Conservation (phyloP, 2,113 vertebrate genomes). For the Crypturellus undulatus region DNA sequence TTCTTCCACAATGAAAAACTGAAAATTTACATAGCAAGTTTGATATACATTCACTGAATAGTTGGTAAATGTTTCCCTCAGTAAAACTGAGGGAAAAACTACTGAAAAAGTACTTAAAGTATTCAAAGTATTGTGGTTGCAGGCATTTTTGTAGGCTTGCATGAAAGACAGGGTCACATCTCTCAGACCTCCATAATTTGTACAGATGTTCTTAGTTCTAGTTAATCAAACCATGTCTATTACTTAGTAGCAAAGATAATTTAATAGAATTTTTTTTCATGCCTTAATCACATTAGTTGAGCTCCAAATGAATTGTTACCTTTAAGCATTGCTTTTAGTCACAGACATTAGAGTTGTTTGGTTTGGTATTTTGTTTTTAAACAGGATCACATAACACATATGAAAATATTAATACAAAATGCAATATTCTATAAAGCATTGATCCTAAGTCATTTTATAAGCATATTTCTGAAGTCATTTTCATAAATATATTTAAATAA, state of each 20-base stretch:
- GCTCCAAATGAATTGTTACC: constrained; percentile 49
- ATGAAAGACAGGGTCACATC: constrained; percentile 5
- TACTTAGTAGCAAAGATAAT: constrained; percentile 49
- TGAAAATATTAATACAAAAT: neutral
- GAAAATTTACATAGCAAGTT: neutral
- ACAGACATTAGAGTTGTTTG: neutral
- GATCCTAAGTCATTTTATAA: neutral
- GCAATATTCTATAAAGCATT: neutral
- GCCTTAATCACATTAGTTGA: constrained; percentile 54
- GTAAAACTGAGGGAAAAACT: too few relatives aligned
- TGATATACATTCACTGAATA: neutral
- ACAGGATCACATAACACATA: neutral
- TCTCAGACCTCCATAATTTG: constrained; percentile 21
- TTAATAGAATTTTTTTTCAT: constrained; percentile 59
- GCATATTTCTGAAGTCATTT: neutral
- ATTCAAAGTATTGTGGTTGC: constrained; percentile 37
- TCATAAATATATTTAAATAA: neutral
- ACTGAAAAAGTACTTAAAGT: neutral
- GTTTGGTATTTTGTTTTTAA: neutral
- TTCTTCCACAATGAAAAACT: neutral
- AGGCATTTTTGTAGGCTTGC: constrained; percentile 28
- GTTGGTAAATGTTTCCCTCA: neutral
- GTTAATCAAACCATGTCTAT: constrained; percentile 46
- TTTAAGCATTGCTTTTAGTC: constrained; percentile 24
- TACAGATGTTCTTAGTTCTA: constrained; percentile 68